These are phyloP conservation scores for Tetheella fluctuosa DNA, from an alignment of 2,888 invertebrate genomes.

Conservation along the genomic window DNA sequence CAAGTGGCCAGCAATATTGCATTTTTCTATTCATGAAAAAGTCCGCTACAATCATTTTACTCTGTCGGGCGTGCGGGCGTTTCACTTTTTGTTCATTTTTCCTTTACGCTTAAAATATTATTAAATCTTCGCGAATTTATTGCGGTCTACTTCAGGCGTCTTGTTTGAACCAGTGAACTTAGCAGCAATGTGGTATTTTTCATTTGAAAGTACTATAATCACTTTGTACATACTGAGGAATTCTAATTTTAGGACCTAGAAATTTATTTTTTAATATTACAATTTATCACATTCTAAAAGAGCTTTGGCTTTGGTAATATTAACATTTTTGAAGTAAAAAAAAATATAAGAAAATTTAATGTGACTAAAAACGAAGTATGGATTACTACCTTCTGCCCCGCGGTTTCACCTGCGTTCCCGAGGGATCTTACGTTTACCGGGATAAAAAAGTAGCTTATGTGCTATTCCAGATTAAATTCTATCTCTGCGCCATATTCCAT, in stretches of 20 bases:
- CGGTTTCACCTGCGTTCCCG: too few relatives aligned
- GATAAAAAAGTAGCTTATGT: too few relatives aligned
- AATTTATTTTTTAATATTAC: background rate
- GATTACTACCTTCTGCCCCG: too few relatives aligned
- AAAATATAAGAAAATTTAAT: too few relatives aligned
- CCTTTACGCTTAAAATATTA: slow-evolving; percentile 33
- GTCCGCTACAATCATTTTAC: slow-evolving; percentile 42
- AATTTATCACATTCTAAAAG: background rate
- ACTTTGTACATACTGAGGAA: background rate
- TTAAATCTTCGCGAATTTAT: slow-evolving; percentile 35
- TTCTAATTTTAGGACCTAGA: background rate
- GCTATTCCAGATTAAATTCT: too few relatives aligned
- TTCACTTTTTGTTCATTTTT: slow-evolving; percentile 17
- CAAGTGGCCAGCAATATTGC: slow-evolving; percentile 47
- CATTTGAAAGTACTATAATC: background rate
- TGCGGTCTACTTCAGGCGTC: slow-evolving; percentile 17
- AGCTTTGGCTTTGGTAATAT: background rate
- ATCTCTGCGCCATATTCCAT: too few relatives aligned
- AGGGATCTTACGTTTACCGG: too few relatives aligned
- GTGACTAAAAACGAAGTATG: too few relatives aligned
- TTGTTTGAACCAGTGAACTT: slow-evolving; percentile 5
- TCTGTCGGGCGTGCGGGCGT: slow-evolving; percentile 20
- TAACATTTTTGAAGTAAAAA: background rate
- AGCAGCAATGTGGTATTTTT: background rate
- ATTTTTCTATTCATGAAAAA: slow-evolving; percentile 42